Evolutionary conservation across 2,113 vertebrate species (phyloP), one percentile per base, ranked within the genome.

Genomic region (Otolemur garnettii): DNA sequence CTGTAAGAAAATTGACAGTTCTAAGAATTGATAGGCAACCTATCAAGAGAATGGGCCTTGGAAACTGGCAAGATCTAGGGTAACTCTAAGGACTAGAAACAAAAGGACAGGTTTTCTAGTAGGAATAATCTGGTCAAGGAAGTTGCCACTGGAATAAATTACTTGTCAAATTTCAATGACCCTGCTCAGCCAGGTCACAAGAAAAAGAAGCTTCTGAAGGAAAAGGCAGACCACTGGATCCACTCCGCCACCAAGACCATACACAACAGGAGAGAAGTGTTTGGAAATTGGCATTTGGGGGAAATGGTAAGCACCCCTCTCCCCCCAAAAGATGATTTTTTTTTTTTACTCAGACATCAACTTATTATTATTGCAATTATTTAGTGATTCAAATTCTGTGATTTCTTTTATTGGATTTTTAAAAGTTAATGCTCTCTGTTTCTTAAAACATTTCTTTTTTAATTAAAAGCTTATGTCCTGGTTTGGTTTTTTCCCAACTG

Each of bases 401-500:
- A 53, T 33, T 82, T 59, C 50, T 64, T 38, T 38, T 60, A 64
- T 64, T 83, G 38, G 88, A 79, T 35, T 38, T 84, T 88, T 80
- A 28, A 95, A 92, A 92, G 8, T 55, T 35, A 53, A 38, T 59
- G 6, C 12, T 89, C 59, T 53, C 24, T 30, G 9, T 35, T 82
- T 84, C 60, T 78, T 50, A 35, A 77, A 62, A 6, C 35, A 24
- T 45, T 11, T 19, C 64, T 28, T 38, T 33, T 57, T 26, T 35
- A 74, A 74, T 18, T 33, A 42, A 53, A 88, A 53, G 9, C 57
- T 33, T 28, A 35, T 21, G 18, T 57, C 14, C 30, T 77, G 12
- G 9, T 92, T 80, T 89, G 53, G 28, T 86, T 89, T 92, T 13
- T 77, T 79, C 75, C 26, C 45, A 81, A 13, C n/a, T 19, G 68